Conservation (phyloP, 2,888 invertebrate species). For the Mycalesis mineus region DNA sequence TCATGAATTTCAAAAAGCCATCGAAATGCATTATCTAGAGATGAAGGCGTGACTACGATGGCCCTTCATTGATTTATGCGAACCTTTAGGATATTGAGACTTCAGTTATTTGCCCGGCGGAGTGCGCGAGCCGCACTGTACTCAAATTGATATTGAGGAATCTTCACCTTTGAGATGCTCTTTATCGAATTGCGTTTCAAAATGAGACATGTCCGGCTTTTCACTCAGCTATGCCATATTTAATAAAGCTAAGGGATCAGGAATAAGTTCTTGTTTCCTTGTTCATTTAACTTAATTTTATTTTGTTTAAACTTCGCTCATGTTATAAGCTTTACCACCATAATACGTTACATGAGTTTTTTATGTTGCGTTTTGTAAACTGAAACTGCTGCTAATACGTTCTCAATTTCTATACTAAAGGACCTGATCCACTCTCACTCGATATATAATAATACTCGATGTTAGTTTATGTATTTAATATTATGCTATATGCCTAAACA, state of each 20-base stretch:
- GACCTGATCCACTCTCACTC: too few species aligned
- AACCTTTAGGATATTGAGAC: constrained; percentile 29
- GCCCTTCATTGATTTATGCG: constrained; percentile 38
- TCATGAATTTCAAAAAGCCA: constrained; percentile 44
- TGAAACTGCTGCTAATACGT: too few species aligned
- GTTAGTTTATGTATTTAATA: too few species aligned
- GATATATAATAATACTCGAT: too few species aligned
- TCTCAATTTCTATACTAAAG: too few species aligned
- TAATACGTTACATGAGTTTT: too few species aligned
- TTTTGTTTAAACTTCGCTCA: too few species aligned
- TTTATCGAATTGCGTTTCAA: background rate
- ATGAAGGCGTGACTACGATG: constrained; percentile 34
- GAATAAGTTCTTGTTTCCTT: background rate
- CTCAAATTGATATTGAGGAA: constrained; percentile 17
- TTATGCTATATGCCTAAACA: too few species aligned
- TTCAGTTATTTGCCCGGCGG: constrained; percentile 26
- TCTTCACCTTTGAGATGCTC: background rate
- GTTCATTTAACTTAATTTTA: too few species aligned
- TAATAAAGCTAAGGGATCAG: too few species aligned
- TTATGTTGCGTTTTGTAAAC: too few species aligned
- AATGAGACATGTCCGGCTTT: background rate
- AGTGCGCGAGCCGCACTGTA: constrained; percentile 16
- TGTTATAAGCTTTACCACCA: too few species aligned
- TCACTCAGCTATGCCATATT: background rate
- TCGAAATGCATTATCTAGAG: constrained; percentile 39